Evolutionary conservation across 2,888 invertebrate species (phyloP).

Genomic region (Parthenolecanium corni): DNA sequence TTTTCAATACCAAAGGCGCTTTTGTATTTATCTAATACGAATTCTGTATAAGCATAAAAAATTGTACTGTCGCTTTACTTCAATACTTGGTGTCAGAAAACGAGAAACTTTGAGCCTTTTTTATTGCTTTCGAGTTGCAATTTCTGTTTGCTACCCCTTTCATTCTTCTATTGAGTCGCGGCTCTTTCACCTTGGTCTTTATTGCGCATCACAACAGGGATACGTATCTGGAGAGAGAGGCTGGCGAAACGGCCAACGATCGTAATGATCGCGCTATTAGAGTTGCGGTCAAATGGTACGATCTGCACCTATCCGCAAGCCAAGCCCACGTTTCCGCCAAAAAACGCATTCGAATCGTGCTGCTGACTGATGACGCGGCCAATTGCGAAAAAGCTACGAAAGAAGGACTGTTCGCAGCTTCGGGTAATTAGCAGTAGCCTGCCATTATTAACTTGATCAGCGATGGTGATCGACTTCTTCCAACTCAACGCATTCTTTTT

Average conservation of each 20-base stretch:
- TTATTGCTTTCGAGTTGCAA: neutral
- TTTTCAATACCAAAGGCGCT: no score
- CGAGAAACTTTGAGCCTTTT: no score
- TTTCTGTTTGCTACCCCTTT: neutral
- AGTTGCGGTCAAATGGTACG: constrained; percentile 70
- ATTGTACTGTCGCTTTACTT: no score
- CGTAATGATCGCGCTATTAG: constrained; percentile 86
- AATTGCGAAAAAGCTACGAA: constrained; percentile 60
- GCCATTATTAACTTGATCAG: no score
- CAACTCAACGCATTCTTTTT: no score
- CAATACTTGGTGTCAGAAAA: no score
- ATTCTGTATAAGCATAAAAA: no score
- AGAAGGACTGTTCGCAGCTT: constrained; percentile 57
- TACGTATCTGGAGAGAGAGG: constrained; percentile 70
- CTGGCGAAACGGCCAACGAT: constrained; percentile 76
- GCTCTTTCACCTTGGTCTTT: neutral
- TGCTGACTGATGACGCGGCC: constrained; percentile 72
- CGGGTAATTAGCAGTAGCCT: constrained; percentile 51
- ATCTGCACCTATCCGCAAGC: constrained; percentile 50
- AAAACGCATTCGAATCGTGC: constrained; percentile 50
- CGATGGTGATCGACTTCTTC: no score
- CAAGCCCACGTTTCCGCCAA: constrained; percentile 33
- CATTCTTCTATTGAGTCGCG: neutral
- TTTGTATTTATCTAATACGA: no score
- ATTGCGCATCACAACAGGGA: constrained; percentile 54